phyloP scores from a whole-genome alignment of 1,140 invertebrate genomes.

The Tachypleus tridentatus region DNA sequence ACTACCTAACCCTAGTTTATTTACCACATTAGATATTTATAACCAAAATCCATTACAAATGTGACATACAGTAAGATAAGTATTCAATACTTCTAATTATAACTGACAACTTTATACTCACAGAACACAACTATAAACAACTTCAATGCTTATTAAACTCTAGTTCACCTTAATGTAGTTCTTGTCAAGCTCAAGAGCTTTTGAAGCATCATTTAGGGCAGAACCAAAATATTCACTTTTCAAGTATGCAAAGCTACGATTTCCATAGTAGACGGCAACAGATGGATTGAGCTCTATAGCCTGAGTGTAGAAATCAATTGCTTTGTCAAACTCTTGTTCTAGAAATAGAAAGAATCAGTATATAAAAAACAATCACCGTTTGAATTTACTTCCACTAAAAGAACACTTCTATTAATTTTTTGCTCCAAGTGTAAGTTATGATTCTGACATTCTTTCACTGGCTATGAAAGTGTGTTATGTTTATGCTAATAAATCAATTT shows the following conservation, averaged over 20 bases:
- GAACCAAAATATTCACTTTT: slow-evolving; percentile 87
- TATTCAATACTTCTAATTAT: background rate
- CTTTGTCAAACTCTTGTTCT: slow-evolving; percentile 80
- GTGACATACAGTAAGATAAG: too few relatives aligned
- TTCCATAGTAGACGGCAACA: slow-evolving; percentile 76
- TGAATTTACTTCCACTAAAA: background rate
- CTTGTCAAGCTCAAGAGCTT: slow-evolving; percentile 78
- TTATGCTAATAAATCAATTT: background rate
- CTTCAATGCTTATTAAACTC: background rate
- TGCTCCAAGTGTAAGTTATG: background rate
- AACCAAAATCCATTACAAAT: too few relatives aligned
- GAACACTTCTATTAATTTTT: background rate
- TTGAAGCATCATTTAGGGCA: slow-evolving; percentile 79
- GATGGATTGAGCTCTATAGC: slow-evolving; percentile 75
- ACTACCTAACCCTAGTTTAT: slow-evolving; percentile 4
- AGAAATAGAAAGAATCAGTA: slow-evolving; percentile 32
- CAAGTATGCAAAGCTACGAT: slow-evolving; percentile 89
- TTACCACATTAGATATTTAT: background rate
- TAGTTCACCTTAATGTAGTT: slow-evolving; percentile 80
- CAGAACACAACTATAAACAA: slow-evolving; percentile 5
- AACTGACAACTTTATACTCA: slow-evolving; percentile 2
- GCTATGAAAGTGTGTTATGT: background rate
- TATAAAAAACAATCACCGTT: background rate
- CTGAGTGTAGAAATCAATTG: slow-evolving; percentile 79
- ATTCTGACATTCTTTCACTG: slow-evolving; percentile 1